Conservation (phyloP, 2,888 invertebrate genomes). For the Malacosoma neustria region DNA sequence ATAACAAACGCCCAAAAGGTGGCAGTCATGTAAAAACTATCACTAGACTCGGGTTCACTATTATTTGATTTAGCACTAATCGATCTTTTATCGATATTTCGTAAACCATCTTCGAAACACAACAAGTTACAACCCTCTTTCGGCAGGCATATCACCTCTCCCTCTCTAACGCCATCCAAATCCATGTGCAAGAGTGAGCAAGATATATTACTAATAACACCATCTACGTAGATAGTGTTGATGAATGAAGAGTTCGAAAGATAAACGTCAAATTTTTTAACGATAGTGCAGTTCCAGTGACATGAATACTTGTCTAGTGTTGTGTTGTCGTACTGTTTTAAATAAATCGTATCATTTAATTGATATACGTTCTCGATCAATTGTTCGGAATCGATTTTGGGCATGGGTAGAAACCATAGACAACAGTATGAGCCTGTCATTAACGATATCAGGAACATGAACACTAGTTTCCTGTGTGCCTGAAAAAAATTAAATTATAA, state of each 20-base stretch:
- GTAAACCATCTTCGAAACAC: conserved; percentile 40
- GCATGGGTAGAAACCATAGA: conserved; percentile 77
- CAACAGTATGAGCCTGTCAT: conserved; percentile 82
- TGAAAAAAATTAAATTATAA: conserved; percentile 19
- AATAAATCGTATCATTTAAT: conserved; percentile 48
- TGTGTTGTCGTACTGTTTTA: conserved; percentile 26
- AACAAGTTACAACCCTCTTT: conserved; percentile 40
- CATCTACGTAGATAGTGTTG: conserved; percentile 42
- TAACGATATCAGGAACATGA: conserved; percentile 76
- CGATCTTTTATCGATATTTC: conserved; percentile 14
- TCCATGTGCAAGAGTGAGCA: conserved; percentile 50
- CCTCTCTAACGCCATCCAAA: conserved; percentile 28
- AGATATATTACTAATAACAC: conserved; percentile 29
- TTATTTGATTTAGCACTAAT: background rate
- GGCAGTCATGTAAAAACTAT: conserved; percentile 70
- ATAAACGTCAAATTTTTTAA: conserved; percentile 35
- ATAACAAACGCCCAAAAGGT: conserved; percentile 85
- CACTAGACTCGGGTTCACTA: conserved; percentile 1
- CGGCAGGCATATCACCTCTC: conserved; percentile 38
- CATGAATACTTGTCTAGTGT: conserved; percentile 44
- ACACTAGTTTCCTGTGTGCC: conserved; percentile 80
- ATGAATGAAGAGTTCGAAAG: conserved; percentile 41
- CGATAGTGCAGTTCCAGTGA: conserved; percentile 48
- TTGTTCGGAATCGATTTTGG: conserved; percentile 22
- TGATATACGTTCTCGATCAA: conserved; percentile 38